Base-by-base conservation (phyloP, 2,797 vertebrate species). In the Decapterus maruadsi region DNA sequence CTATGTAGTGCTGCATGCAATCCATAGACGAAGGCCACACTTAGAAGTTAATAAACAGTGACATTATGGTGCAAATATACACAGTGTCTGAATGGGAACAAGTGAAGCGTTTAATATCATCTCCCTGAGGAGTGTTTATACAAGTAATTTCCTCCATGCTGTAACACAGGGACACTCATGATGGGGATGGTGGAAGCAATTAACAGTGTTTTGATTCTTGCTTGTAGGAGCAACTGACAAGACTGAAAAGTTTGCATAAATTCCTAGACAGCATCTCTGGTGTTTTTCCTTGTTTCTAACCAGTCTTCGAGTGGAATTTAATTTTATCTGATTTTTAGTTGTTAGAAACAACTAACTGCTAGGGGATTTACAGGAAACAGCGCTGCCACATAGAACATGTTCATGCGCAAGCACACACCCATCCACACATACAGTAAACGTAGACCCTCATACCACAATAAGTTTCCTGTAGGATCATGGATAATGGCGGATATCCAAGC, bases 401-500 rank as follows among this genome's bases (percentile, higher is more conserved):
- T 17, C 6, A 40, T 20, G 22, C 57, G 66, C 26, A 17, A 54
- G 4, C 59, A 34, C 61, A 50, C 3, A 19, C 17, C 38, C 42
- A 60, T 19, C 3, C 38, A 67, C n/a, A 54, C 20, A 29, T 10
- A 11, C 22, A 31, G 9, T 26, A 54, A 20, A 53, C 29, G 4
- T 29, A 59, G 26, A 59, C 43, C 40, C 38, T 51, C 53, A 42
- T 17, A 26, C 22, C 26, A 7, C 58, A 34, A 3, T 10, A 62
- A 0, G 22, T 70, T 72, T 81, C 54, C 46, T 68, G 17, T 13
- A 43, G 31, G 42, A 75, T 75, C 58, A 58, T 26, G 51, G 68
- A 40, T 56, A 1, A 57, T 82, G 80, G 64, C 66, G 38, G 36
- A 61, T n/a, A 19, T 70, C 61, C 77, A 72, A 62, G 34, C 63